Percentiles rank a stretch among this genome's conserved stretches.
Conservation (phyloP, 2,113 vertebrate species). For the Takifugu bimaculatus region DNA sequence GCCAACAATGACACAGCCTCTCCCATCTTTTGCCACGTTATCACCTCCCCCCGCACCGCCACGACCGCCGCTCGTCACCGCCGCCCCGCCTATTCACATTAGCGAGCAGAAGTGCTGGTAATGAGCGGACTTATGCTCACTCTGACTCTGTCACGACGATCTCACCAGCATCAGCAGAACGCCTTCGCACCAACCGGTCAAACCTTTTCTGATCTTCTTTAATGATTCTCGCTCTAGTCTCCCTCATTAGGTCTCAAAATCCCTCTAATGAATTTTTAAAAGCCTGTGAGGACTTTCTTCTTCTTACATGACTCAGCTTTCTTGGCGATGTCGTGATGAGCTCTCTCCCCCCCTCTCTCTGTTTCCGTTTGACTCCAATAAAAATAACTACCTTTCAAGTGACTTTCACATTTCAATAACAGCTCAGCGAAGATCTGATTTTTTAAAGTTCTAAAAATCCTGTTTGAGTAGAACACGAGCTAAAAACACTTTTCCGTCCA, state of each 20-base stretch:
- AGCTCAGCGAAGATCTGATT: constrained; percentile 17
- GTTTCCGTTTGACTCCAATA: constrained; percentile 15
- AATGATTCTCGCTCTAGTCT: not conserved
- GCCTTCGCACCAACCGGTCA: constrained; percentile 7
- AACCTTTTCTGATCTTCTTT: constrained; percentile 10
- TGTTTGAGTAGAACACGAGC: not conserved
- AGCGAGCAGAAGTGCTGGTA: too few relatives aligned
- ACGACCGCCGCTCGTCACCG: constrained; percentile 2
- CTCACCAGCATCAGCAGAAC: constrained; percentile 9
- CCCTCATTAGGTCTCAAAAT: constrained; percentile 25
- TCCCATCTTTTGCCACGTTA: constrained; percentile 40
- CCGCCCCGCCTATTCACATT: not conserved
- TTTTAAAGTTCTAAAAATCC: constrained; percentile 22
- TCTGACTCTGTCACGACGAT: constrained; percentile 21
- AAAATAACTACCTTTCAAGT: constrained; percentile 34
- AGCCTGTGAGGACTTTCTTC: constrained; percentile 19
- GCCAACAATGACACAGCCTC: constrained; percentile 48
- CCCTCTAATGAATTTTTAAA: constrained; percentile 37
- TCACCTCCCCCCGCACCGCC: constrained; percentile 9
- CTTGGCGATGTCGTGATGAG: constrained; percentile 52
- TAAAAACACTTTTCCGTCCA: too few relatives aligned
- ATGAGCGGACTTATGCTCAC: not conserved
- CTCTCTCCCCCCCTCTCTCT: constrained; percentile 37
- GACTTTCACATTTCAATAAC: constrained; percentile 26
- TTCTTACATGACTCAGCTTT: constrained; percentile 72